Conservation (phyloP, 64 coral and sea anemone species). For the Montipora efflorescens region DNA sequence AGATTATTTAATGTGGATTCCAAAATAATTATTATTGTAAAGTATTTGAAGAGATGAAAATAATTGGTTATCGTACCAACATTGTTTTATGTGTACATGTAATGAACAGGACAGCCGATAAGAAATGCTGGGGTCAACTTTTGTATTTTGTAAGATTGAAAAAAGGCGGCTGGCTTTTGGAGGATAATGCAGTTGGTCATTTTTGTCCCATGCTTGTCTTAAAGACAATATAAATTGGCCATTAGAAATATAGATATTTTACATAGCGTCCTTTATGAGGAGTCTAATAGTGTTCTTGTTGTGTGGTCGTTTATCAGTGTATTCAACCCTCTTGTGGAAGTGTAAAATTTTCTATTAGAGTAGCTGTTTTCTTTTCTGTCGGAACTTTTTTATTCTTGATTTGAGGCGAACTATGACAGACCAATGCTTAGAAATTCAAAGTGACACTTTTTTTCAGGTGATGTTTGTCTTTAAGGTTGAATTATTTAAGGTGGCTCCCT, state of each 20-base stretch:
- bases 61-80: conserved; percentile 4
- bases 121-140: neutral
- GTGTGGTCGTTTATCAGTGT: neutral
- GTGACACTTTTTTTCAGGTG: no score
- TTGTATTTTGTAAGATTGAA: conserved; percentile 3
- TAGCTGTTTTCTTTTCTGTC: neutral
- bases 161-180: neutral
- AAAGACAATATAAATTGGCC: conserved; percentile 24
- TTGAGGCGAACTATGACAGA: no score
- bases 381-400: neutral
- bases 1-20: conserved; percentile 51
- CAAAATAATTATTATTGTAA: conserved; percentile 30
- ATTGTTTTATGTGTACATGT: conserved; percentile 44
- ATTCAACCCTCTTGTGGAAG: neutral
- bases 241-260: conserved; percentile 13
- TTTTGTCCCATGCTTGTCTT: neutral
- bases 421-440: no score
- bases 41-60: conserved; percentile 32
- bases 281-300: no score
- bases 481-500: neutral
- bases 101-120: neutral
- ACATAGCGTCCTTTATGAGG: neutral
- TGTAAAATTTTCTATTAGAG: neutral
- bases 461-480: no score
- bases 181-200: neutral